Conservation (phyloP, 1,140 invertebrate genomes). For the Brachionus asplanchnoidis region DNA sequence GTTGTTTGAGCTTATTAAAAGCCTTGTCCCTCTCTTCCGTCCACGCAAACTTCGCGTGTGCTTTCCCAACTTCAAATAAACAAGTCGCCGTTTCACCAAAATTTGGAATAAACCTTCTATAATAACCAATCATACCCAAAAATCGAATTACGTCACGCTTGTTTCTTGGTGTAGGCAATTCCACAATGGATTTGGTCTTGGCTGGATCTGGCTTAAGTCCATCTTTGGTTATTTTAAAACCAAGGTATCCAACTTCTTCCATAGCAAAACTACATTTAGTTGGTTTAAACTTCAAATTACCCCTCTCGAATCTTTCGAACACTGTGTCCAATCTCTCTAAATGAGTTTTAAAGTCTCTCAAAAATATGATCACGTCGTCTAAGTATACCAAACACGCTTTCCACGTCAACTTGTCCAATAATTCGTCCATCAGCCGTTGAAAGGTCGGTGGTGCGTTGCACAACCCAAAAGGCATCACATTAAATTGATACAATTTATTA, state of each 20-base stretch:
- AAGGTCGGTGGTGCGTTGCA: neutral
- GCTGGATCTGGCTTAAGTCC: constrained; percentile 49
- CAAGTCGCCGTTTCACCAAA: neutral
- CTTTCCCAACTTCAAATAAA: neutral
- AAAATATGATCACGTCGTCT: constrained; percentile 1
- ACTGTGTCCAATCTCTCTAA: neutral
- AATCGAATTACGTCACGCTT: constrained; percentile 50
- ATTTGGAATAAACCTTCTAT: constrained; percentile 41
- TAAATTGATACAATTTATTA: constrained; percentile 14
- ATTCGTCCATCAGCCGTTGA: constrained; percentile 2
- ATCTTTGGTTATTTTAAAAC: constrained; percentile 48
- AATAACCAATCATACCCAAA: constrained; percentile 43
- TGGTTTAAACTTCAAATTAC: constrained; percentile 42
- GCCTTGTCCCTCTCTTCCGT: neutral
- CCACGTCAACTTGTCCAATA: neutral
- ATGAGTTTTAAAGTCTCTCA: neutral
- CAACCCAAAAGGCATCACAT: constrained; percentile 5
- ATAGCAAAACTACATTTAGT: constrained; percentile 41
- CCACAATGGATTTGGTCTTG: constrained; percentile 51
- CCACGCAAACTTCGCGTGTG: neutral
- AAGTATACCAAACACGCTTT: neutral
- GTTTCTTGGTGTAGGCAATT: constrained; percentile 47
- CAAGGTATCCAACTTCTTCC: constrained; percentile 43
- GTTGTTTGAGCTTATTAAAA: constrained; percentile 5
- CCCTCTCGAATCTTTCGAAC: constrained; percentile 40